Base-by-base conservation (phyloP, 2,888 invertebrate genomes). In the Cyclophora albipunctata region DNA sequence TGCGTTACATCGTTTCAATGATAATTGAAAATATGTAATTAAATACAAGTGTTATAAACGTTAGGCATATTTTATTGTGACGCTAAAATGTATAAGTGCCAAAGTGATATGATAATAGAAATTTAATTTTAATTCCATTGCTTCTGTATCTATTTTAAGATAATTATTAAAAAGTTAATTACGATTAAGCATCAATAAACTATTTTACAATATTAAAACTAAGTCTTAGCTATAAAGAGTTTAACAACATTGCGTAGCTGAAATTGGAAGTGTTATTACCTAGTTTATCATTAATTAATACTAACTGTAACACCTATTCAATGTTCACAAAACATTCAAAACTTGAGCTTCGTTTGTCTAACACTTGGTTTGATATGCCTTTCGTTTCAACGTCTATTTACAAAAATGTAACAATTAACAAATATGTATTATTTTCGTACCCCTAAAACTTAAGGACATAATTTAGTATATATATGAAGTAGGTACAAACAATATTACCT, bases 351-450 rank as follows among this genome's bases (percentile, higher is more conserved):
- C 62, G 57, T 65, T 65, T 67, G 64, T 66, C 69, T 67, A 75
- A 73, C 67, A 73, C 67, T 66, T 82, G 84, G 84, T 85, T 66
- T 82, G 84, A 85, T 85, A 84, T 84, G 83, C 76, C 67, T 69
- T 62, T 60, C 55, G 59, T 65, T 64, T 68, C 63, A 60, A 60
- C 59, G 58, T 66, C 55, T 78, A 77, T 82, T 53, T 81, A 83
- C 78, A 82, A 71, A 67, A 75, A 78, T 37, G 1, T 75, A 83
- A 81, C 79, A 80, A 79, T 74, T 77, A 73, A 59, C 57, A 53
- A 20, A 48, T 47, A n/a, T n/a, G n/a, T n/a, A 40, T 45, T 51
- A 49, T 55, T 53, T 34, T 34, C 45, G 35, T 53, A 37, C 33
- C 44, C 49, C 37, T 37, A 37, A 37, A 46, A 54, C 48, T 42